Evolutionary conservation across 2,888 invertebrate genomes (phyloP).

Genomic region (Lochmaea capreae): DNA sequence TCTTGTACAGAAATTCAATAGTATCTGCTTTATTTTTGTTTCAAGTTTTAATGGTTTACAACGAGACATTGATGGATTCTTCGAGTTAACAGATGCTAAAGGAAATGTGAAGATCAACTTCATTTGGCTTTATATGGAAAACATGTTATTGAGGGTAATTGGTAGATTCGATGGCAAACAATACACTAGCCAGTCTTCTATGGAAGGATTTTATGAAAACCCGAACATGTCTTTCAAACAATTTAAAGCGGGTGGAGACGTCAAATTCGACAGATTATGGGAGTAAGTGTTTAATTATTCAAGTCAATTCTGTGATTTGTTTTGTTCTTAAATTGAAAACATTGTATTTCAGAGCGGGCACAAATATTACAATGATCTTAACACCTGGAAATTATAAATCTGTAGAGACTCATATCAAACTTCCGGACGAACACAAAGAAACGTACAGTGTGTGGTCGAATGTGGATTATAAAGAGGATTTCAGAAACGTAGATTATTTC

Average conservation of each 20-base stretch:
- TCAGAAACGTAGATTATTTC: constrained; percentile 65
- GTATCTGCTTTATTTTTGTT: neutral
- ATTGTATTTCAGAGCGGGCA: constrained; percentile 48
- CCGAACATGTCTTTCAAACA: constrained; percentile 67
- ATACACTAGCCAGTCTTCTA: constrained; percentile 64
- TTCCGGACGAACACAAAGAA: constrained; percentile 75
- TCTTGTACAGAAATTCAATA: too few species aligned
- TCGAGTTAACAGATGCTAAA: constrained; percentile 64
- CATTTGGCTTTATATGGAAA: constrained; percentile 68
- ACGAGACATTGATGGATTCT: constrained; percentile 54
- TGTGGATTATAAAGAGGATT: constrained; percentile 63
- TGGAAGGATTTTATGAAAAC: constrained; percentile 69
- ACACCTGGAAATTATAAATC: constrained; percentile 68
- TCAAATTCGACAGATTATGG: constrained; percentile 72
- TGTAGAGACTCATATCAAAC: constrained; percentile 68
- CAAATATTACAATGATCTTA: constrained; percentile 67
- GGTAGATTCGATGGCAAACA: constrained; percentile 63
- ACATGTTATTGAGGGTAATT: constrained; percentile 67
- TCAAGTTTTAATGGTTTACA: constrained; percentile 29
- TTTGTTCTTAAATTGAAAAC: neutral
- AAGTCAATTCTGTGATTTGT: neutral
- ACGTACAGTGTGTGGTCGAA: constrained; percentile 71
- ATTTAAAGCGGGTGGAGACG: constrained; percentile 68
- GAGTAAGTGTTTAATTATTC: constrained; percentile 57
- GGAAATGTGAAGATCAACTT: constrained; percentile 67